These are phyloP conservation scores for Poicephalus gulielmi DNA, from an alignment of 2,113 vertebrate species.

Conservation along the genomic window DNA sequence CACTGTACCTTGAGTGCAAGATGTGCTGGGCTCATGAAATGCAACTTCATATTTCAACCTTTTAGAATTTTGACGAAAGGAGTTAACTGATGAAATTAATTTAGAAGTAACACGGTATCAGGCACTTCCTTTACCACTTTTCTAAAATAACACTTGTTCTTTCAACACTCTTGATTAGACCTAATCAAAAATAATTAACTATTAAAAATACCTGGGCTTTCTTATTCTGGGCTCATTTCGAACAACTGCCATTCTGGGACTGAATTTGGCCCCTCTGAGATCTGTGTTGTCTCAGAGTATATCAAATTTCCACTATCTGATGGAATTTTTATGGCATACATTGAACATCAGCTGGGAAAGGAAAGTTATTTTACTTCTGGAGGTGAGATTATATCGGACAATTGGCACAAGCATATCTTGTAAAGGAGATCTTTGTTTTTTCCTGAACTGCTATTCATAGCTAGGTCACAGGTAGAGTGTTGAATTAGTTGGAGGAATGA, in stretches of 20 bases:
- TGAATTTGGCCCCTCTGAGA: background rate
- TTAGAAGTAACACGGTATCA: background rate
- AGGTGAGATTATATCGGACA: background rate
- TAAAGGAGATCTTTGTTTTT: background rate
- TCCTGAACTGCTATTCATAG: background rate
- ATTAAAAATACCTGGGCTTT: background rate
- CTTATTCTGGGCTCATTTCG: background rate
- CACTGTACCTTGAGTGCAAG: fast-evolving
- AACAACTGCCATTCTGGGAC: background rate
- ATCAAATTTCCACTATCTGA: background rate
- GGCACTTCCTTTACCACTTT: background rate
- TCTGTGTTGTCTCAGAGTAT: background rate
- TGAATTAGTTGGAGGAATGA: background rate
- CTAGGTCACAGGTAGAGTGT: background rate
- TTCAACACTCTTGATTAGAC: background rate
- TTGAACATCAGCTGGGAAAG: background rate
- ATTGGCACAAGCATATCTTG: background rate
- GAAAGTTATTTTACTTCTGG: background rate
- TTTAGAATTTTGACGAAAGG: background rate
- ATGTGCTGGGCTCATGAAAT: background rate
- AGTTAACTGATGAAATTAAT: background rate
- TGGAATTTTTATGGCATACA: background rate
- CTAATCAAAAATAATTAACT: background rate
- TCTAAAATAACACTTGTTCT: background rate
- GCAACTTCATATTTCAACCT: fast-evolving